Percentiles rank a stretch among this genome's conserved stretches.
These are phyloP conservation scores for Choreutis nemorana DNA, from an alignment of 2,888 invertebrate species.

Conservation along the genomic window DNA sequence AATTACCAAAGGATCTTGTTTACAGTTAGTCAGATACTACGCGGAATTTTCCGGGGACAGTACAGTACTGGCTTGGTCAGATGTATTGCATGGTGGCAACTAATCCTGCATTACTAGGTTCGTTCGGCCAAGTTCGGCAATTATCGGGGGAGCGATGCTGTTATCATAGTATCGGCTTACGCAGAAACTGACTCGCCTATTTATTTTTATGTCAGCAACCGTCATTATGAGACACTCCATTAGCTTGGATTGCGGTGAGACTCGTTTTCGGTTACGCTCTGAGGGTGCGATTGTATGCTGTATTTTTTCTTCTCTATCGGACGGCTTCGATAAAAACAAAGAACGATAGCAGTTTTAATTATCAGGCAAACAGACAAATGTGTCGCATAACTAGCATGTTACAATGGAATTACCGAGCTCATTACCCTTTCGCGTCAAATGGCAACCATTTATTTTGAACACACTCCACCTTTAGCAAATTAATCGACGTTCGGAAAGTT, in stretches of 20 bases:
- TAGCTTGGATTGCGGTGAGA: constrained; percentile 63
- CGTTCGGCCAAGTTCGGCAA: constrained; percentile 55
- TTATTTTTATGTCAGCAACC: constrained; percentile 68
- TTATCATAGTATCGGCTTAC: constrained; percentile 68
- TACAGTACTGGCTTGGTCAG: too few species aligned
- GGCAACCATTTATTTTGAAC: not conserved
- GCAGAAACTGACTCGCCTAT: constrained; percentile 66
- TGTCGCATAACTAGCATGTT: too few species aligned
- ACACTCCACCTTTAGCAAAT: not conserved
- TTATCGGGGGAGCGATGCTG: constrained; percentile 63
- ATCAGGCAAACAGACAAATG: not conserved
- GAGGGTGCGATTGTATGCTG: constrained; percentile 52
- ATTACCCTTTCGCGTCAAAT: constrained; percentile 12
- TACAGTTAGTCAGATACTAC: too few species aligned
- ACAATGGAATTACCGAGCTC: not conserved
- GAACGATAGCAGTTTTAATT: not conserved
- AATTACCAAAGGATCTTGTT: too few species aligned
- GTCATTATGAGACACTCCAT: constrained; percentile 68
- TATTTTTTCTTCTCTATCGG: constrained; percentile 21
- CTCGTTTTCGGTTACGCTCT: constrained; percentile 62
- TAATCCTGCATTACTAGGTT: constrained; percentile 31
- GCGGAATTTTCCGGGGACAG: too few species aligned
- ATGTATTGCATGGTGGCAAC: too few species aligned
- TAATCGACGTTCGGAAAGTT: too few species aligned
- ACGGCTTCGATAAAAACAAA: constrained; percentile 1